Base-by-base conservation (phyloP, 2,888 invertebrate species). In the Coenonympha arcania region DNA sequence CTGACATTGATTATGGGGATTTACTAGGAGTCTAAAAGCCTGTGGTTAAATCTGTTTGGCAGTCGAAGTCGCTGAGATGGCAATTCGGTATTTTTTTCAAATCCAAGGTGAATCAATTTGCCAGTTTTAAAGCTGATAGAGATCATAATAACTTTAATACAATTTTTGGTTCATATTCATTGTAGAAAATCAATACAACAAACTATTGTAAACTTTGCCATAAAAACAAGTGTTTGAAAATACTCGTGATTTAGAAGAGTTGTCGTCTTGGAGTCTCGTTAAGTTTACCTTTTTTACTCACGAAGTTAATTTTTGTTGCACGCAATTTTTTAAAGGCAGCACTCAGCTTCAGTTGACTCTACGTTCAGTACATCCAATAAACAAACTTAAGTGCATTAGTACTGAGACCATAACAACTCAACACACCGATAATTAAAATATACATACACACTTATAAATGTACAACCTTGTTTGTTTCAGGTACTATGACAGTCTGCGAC, bases 401-500 rank as follows among this genome's bases (percentile, higher is more conserved):
- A 56, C 56, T 13, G 40, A 36, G 46, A 51, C 19, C 43, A 41
- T 41, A 51, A 54, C 46, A 46, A 48, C 31, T 41, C 39, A 43
- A 41, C 47, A 39, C 36, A 24, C 36, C 46, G 46, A 48, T 51
- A 55, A 52, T 50, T 50, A 50, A 55, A 46, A 47, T 42, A 43
- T 11, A 48, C 44, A 55, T 43, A 43, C 1, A 30, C 34, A 48
- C 47, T 49, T 53, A 50, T 54, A 56, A 58, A 57, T 55, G 50
- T 50, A 50, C 52, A 60, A 53, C 54, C 48, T 56, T 55, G 45
- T 51, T 58, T 61, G 58, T 84, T 84, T 53, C 84, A 85, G 84
- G 84, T 85, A 84, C 75, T 72, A 79, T 79, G 82, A 77, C 76
- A 66, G 73, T 76, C 73, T 75, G 68, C 78, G 69, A 69, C 73